Conservation (phyloP, 1,140 invertebrate species). For the Platyura marginata region DNA sequence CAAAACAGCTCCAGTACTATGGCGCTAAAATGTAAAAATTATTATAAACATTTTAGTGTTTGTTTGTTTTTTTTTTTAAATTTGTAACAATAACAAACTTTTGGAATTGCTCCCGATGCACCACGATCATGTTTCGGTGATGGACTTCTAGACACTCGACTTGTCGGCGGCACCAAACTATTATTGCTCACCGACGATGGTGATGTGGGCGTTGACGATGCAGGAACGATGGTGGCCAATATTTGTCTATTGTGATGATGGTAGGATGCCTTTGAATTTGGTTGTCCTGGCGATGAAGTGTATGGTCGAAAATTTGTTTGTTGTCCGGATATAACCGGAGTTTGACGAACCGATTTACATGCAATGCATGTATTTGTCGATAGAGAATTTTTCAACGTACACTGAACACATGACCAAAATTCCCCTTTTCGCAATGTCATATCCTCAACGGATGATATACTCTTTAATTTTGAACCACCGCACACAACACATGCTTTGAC, state of each 20-base stretch:
- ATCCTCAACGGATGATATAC: constrained; percentile 40
- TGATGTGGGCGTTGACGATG: neutral
- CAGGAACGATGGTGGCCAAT: neutral
- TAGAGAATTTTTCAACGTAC: constrained; percentile 69
- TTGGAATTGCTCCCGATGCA: constrained; percentile 16
- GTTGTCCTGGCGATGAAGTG: constrained; percentile 1
- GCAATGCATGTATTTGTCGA: constrained; percentile 51
- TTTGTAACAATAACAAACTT: constrained; percentile 6
- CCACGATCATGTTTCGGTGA: constrained; percentile 21
- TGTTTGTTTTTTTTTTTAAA: neutral
- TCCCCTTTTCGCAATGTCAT: constrained; percentile 52
- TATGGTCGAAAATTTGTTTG: constrained; percentile 7
- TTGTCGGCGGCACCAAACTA: constrained; percentile 5
- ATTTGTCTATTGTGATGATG: constrained; percentile 4
- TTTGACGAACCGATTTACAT: constrained; percentile 36
- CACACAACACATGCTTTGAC: constrained; percentile 61
- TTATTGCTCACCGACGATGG: neutral
- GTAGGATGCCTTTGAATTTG: neutral
- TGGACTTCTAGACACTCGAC: constrained; percentile 18
- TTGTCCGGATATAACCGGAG: constrained; percentile 9
- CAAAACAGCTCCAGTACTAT: constrained; percentile 20
- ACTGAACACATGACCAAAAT: constrained; percentile 57
- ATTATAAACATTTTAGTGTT: too few species aligned
- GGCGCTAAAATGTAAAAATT: too few species aligned
- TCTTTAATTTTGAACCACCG: constrained; percentile 57